A percentile compares a stretch with the other conserved stretches of the same genome.
These are phyloP conservation scores for Styela plicata DNA, from an alignment of 23 tunicate genomes.

Conservation along the genomic window DNA sequence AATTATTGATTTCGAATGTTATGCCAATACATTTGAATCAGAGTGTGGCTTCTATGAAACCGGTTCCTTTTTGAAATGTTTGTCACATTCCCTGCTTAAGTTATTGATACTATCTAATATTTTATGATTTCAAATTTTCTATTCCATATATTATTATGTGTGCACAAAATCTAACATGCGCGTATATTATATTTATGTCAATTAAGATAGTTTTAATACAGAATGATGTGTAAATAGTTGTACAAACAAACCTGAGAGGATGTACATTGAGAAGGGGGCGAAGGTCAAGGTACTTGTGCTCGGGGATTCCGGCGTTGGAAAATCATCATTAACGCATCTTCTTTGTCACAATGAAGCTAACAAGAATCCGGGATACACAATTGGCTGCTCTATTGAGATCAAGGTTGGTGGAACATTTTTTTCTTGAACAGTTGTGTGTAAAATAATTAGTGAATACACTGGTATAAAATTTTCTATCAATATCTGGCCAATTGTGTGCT, in stretches of 20 bases:
- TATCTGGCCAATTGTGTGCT: too few relatives aligned
- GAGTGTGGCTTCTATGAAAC: too few relatives aligned
- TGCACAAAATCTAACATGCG: not conserved
- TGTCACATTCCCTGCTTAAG: not conserved
- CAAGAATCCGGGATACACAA: conserved; percentile 84
- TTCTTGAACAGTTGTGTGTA: too few relatives aligned
- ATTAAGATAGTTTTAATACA: conserved; percentile 2
- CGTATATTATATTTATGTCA: not conserved
- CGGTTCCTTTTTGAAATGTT: not conserved
- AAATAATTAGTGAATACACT: too few relatives aligned
- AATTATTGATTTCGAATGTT: too few relatives aligned
- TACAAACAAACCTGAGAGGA: not conserved
- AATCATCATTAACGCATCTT: conserved; percentile 81
- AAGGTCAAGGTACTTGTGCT: conserved; percentile 84
- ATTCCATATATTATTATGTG: not conserved
- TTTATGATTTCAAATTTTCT: not conserved
- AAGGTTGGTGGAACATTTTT: conserved; percentile 44
- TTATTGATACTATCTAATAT: not conserved
- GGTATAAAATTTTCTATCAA: too few relatives aligned
- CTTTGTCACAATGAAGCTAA: conserved; percentile 55
- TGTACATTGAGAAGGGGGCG: conserved; percentile 46
- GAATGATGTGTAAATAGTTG: not conserved
- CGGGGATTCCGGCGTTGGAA: conserved; percentile 94
- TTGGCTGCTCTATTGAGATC: conserved; percentile 79
- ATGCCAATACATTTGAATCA: too few relatives aligned